phyloP scores from a whole-genome alignment of 2,888 invertebrate genomes.

The Margaritifera margaritifera region DNA sequence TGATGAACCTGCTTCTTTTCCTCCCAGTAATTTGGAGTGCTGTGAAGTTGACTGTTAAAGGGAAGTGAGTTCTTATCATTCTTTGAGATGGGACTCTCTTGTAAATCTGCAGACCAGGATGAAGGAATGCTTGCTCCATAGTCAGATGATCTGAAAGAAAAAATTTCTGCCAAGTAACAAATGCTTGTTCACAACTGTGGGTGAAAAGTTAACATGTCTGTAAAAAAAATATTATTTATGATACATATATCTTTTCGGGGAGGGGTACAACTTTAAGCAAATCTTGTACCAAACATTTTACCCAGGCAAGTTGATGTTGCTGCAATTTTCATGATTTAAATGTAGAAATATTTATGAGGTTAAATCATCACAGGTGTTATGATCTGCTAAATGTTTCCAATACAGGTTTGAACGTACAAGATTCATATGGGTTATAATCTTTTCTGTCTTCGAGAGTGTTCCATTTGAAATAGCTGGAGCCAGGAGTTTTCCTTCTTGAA shows the following conservation, averaged over 20 bases:
- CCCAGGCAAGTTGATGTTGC: too few species aligned
- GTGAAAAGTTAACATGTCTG: conserved; percentile 2
- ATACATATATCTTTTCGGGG: neutral
- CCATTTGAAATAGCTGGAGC: too few species aligned
- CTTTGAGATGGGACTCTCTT: conserved; percentile 29
- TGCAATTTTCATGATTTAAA: too few species aligned
- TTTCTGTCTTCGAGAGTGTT: too few species aligned
- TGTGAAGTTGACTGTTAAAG: conserved; percentile 31
- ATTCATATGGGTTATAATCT: too few species aligned
- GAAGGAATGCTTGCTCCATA: conserved; percentile 36
- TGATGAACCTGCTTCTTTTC: conserved; percentile 7
- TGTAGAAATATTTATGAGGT: too few species aligned
- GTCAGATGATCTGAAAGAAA: conserved; percentile 36
- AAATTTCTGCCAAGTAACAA: neutral
- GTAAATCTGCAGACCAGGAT: conserved; percentile 47
- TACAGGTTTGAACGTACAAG: too few species aligned
- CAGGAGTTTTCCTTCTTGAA: too few species aligned
- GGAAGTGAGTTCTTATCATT: conserved; percentile 36
- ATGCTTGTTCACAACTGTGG: neutral
- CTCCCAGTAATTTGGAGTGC: conserved; percentile 38
- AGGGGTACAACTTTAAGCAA: neutral
- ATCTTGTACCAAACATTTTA: too few species aligned
- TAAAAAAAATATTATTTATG: neutral
- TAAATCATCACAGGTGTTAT: too few species aligned
- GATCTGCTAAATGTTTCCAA: too few species aligned